Evolutionary conservation across 23 tunicate genomes (phyloP), one percentile per base, ranked within the genome.

Genomic region (Styela plicata): DNA sequence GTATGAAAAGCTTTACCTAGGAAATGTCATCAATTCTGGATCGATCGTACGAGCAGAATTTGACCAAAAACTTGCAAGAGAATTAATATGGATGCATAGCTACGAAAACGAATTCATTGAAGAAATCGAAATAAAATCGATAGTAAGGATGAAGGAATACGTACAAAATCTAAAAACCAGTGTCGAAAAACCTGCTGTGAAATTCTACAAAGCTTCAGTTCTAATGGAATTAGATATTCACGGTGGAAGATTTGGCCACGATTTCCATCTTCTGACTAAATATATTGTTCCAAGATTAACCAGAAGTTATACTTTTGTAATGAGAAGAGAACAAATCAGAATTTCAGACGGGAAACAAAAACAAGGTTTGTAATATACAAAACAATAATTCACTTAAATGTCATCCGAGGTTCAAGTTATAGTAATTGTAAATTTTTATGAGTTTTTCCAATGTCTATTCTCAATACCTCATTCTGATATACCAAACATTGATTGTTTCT

Each of bases 171-270:
- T 44, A 0, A 57, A 26, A 57, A 25, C 13, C 33, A 29, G 37
- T 13, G 81, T 44, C 27, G 33, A 52, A 29, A 52, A 24, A 24
- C 81, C 24, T 25, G 23, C 26, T 21, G 37, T 57, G n/a, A 76
- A 44, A 29, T 76, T 76, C 37, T 76, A 33, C 66, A 52, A 76
- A 29, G 77, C 77, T 2, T 71, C 77, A 2, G 37, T 32, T 3
- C 24, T 44, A 44, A 44, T 44, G 57, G 13, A 7, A 13, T 44
- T 5, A 7, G 13, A 44, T 44, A 13, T 44, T 44, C 13, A 44
- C 13, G 57, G 13, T 44, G 13, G 57, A 44, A 44, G 57, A 44
- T 13, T 44, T 5, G 7, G 13, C 13, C 7, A 44, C 57, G 57
- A 44, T 13, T 44, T 5, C 57, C 57, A 44, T 5, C 13, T 5